Percentiles rank a stretch among this genome's conserved stretches.
phyloP scores from a whole-genome alignment of 2,113 vertebrate genomes.

The Microcebus ravelobensis region DNA sequence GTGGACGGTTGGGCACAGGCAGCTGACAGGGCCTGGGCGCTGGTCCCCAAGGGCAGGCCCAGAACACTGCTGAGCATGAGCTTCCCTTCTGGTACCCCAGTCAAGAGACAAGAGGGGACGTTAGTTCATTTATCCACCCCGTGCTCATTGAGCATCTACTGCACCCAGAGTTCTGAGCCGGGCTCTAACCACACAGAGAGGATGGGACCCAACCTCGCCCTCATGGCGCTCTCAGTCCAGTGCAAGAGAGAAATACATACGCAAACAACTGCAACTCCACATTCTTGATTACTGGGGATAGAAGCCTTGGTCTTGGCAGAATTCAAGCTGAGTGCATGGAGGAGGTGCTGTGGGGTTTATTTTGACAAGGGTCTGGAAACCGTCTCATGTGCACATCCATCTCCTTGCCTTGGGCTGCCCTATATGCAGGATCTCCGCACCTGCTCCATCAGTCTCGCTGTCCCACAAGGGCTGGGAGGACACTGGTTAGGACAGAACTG shows the following conservation, averaged over 20 bases:
- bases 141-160: neutral
- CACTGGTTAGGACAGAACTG: neutral
- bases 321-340: neutral
- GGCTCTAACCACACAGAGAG: neutral
- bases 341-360: neutral
- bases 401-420: neutral
- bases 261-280: neutral
- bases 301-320: neutral
- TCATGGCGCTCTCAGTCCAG: neutral
- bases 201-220: neutral
- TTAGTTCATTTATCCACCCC: neutral
- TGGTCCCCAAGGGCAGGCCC: neutral
- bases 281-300: neutral
- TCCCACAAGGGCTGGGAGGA: neutral
- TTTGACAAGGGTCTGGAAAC: neutral
- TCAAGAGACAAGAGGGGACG: neutral
- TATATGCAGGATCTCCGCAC: accelerated
- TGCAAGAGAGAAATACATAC: neutral
- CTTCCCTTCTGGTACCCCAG: neutral
- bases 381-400: neutral
- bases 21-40: neutral
- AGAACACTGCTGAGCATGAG: neutral
- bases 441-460: neutral
- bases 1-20: neutral
- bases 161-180: neutral